A percentile compares a stretch with the other conserved stretches of the same genome.
These are phyloP conservation scores for Scaptomyza hsui DNA, from an alignment of 1,140 invertebrate genomes.

Conservation along the genomic window DNA sequence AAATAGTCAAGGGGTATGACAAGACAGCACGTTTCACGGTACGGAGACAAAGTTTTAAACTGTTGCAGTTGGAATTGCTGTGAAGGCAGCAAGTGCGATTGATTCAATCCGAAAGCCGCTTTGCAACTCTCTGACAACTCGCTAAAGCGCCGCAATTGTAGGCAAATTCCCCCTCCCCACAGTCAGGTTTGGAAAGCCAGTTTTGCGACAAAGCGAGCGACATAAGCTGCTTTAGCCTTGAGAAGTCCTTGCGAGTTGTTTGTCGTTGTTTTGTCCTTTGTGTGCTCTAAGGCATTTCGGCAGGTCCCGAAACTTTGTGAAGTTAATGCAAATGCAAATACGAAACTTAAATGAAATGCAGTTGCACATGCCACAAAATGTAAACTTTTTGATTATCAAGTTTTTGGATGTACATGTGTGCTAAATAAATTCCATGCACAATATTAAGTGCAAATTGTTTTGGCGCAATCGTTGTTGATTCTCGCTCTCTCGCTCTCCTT, in stretches of 20 bases:
- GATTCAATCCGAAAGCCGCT: conserved; percentile 44
- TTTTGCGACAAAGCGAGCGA: conserved; percentile 25
- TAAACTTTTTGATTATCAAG: conserved; percentile 75
- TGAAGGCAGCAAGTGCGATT: conserved; percentile 11
- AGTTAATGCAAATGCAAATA: conserved; percentile 68
- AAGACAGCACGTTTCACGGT: neutral
- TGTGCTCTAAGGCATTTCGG: conserved; percentile 21
- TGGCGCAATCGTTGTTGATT: conserved; percentile 63
- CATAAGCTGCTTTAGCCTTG: conserved; percentile 23
- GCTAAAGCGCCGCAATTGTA: conserved; percentile 18
- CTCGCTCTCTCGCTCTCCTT: conserved; percentile 10
- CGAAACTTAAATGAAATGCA: conserved; percentile 72
- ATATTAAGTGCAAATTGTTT: conserved; percentile 80
- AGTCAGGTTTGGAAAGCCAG: neutral
- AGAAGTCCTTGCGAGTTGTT: conserved; percentile 6
- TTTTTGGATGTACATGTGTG: conserved; percentile 12
- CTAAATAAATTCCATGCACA: conserved; percentile 68
- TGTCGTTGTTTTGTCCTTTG: conserved; percentile 12
- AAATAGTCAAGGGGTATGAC: neutral
- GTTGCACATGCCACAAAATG: conserved; percentile 48
- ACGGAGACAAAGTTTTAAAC: conserved; percentile 16
- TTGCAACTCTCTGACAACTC: conserved; percentile 23
- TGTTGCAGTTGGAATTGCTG: neutral
- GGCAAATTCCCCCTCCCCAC: too few relatives aligned
- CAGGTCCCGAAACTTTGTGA: conserved; percentile 36